Conservation (phyloP, 2,888 invertebrate genomes). For the Epirrita christyi region DNA sequence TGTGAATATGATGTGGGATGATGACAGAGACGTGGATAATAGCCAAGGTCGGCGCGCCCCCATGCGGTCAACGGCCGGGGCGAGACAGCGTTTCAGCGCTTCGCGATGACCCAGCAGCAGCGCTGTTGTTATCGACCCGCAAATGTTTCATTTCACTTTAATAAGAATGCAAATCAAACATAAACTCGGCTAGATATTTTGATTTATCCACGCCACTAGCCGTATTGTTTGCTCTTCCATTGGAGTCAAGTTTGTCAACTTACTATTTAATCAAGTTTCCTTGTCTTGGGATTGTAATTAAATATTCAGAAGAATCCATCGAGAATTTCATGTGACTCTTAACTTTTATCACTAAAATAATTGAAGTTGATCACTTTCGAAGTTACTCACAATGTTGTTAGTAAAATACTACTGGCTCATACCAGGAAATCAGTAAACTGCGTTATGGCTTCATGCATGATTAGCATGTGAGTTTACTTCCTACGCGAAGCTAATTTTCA, state of each 20-base stretch:
- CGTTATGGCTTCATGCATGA: conserved; percentile 23
- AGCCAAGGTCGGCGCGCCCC: conserved; percentile 74
- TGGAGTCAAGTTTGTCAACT: conserved; percentile 21
- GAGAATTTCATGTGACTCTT: neutral
- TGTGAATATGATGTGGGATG: conserved; percentile 38
- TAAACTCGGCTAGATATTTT: conserved; percentile 12
- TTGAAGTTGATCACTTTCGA: too few relatives aligned
- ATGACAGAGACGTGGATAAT: conserved; percentile 50
- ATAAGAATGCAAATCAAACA: conserved; percentile 52
- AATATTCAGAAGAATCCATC: neutral
- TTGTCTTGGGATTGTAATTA: neutral
- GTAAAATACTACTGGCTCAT: conserved; percentile 3
- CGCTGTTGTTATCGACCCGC: conserved; percentile 71
- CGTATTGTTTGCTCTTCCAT: conserved; percentile 24
- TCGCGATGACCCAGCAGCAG: conserved; percentile 64
- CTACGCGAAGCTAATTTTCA: conserved; percentile 32
- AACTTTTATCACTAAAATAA: too few relatives aligned
- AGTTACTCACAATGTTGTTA: neutral
- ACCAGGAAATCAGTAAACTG: conserved; percentile 38
- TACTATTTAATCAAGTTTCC: neutral
- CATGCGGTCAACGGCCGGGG: conserved; percentile 76
- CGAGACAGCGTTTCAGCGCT: conserved; percentile 65
- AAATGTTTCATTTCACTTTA: conserved; percentile 62
- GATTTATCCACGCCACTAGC: conserved; percentile 18
- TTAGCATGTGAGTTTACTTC: conserved; percentile 31